phyloP scores from a whole-genome alignment of 2,797 vertebrate species.

The Megaceryle alcyon region DNA sequence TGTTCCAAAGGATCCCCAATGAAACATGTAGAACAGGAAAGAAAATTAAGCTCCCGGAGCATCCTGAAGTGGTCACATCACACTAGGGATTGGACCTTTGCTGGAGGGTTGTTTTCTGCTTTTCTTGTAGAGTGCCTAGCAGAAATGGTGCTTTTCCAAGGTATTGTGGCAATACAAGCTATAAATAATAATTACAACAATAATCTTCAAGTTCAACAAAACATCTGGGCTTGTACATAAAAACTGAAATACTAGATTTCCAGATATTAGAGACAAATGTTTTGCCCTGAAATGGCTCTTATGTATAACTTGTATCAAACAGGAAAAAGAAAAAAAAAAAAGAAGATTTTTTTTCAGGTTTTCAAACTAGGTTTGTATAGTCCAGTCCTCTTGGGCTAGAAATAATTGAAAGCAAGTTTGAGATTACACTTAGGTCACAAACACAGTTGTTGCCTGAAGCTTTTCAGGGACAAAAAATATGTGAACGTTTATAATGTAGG shows the following conservation, averaged over 20 bases:
- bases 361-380: constrained; percentile 70
- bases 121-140: not conserved
- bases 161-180: not conserved
- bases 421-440: constrained; percentile 71
- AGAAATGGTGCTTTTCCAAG: not conserved
- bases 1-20: not conserved
- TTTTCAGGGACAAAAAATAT: constrained; percentile 67
- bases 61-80: not conserved
- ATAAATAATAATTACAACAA: constrained; percentile 42
- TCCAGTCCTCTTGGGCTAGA: constrained; percentile 72
- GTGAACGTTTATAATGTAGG: constrained; percentile 46
- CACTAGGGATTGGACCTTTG: not conserved
- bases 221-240: constrained; percentile 54
- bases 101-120: not conserved
- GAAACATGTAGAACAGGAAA: not conserved
- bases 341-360: not conserved
- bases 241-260: constrained; percentile 42
- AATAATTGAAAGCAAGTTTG: constrained; percentile 80
- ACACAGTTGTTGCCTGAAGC: constrained; percentile 66
- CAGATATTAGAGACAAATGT: constrained; percentile 48
- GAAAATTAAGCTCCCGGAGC: not conserved
- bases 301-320: constrained; percentile 36
- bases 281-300: constrained; percentile 50
- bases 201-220: constrained; percentile 45
- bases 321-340: constrained; percentile 56